Evolutionary conservation across 2,888 invertebrate genomes (phyloP).

Genomic region (Tachina lurida): DNA sequence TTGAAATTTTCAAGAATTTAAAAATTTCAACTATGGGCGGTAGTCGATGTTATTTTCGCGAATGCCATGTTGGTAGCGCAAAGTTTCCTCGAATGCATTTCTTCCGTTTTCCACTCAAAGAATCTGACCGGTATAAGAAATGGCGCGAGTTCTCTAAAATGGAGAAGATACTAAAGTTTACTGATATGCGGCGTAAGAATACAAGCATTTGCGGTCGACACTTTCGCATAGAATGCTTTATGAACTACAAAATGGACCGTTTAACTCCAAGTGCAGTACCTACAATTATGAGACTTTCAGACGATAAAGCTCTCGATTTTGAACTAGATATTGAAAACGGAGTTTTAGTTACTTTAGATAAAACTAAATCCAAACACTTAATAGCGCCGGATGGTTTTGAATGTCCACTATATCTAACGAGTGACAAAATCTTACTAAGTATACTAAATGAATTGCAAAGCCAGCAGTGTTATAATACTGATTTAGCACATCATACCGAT

Average conservation of each 20-base stretch:
- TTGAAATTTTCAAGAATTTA: no score
- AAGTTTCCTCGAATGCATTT: slow-evolving; percentile 83
- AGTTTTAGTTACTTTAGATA: slow-evolving; percentile 72
- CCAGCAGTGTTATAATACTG: slow-evolving; percentile 10
- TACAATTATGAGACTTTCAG: slow-evolving; percentile 80
- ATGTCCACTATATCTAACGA: slow-evolving; percentile 74
- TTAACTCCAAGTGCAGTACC: slow-evolving; percentile 83
- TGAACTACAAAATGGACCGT: slow-evolving; percentile 83
- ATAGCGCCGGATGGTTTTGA: slow-evolving; percentile 76
- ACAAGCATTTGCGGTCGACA: slow-evolving; percentile 84
- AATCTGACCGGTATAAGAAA: slow-evolving; percentile 72
- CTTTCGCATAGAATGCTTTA: slow-evolving; percentile 84
- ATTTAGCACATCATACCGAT: background rate
- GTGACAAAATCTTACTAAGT: slow-evolving; percentile 47
- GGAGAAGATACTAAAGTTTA: slow-evolving; percentile 76
- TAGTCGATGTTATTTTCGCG: slow-evolving; percentile 84
- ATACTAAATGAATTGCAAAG: slow-evolving; percentile 38
- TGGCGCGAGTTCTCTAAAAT: slow-evolving; percentile 77
- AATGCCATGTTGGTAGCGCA: slow-evolving; percentile 83
- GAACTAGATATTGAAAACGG: slow-evolving; percentile 74
- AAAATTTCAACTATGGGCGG: slow-evolving; percentile 83
- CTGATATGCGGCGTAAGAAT: slow-evolving; percentile 82
- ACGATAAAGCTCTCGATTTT: slow-evolving; percentile 77
- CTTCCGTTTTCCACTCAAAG: slow-evolving; percentile 84
- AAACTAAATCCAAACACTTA: slow-evolving; percentile 74